Percentiles rank a stretch among this genome's conserved stretches.
These are phyloP conservation scores for Mesocentrotus franciscanus DNA, from an alignment of 53 echinoderm and acorn worm genomes.

Conservation along the genomic window DNA sequence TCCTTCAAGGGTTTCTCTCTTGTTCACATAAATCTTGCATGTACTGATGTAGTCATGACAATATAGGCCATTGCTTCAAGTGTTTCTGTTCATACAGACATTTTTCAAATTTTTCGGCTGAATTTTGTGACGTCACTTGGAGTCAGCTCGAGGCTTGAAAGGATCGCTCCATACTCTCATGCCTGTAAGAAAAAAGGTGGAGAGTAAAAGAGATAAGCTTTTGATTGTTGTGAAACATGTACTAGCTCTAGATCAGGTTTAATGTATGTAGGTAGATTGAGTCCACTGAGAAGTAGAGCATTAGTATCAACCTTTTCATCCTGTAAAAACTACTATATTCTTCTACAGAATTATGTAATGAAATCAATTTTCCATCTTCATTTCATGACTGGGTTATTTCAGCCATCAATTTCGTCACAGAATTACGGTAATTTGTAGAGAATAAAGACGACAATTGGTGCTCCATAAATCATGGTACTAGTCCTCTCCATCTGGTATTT, in stretches of 20 bases:
- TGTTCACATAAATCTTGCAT: background rate
- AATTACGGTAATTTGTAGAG: too few relatives aligned
- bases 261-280: too few relatives aligned
- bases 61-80: background rate
- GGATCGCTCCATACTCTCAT: conserved; percentile 95
- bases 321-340: too few relatives aligned
- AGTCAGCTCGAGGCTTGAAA: conserved; percentile 79
- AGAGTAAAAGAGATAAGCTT: background rate
- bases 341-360: too few relatives aligned
- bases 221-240: background rate
- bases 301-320: too few relatives aligned
- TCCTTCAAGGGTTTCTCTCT: background rate
- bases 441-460: too few relatives aligned
- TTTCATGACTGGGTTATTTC: too few relatives aligned
- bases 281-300: too few relatives aligned
- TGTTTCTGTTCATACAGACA: background rate
- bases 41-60: background rate
- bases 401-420: too few relatives aligned
- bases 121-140: background rate
- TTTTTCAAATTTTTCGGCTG: background rate
- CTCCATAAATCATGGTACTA: too few relatives aligned
- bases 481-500: too few relatives aligned
- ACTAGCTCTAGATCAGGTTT: background rate
- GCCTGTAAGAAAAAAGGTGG: conserved; percentile 54
- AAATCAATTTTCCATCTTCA: too few relatives aligned